These are phyloP conservation scores for Prunella strophiata DNA, from an alignment of 2,797 vertebrate species.

Conservation along the genomic window DNA sequence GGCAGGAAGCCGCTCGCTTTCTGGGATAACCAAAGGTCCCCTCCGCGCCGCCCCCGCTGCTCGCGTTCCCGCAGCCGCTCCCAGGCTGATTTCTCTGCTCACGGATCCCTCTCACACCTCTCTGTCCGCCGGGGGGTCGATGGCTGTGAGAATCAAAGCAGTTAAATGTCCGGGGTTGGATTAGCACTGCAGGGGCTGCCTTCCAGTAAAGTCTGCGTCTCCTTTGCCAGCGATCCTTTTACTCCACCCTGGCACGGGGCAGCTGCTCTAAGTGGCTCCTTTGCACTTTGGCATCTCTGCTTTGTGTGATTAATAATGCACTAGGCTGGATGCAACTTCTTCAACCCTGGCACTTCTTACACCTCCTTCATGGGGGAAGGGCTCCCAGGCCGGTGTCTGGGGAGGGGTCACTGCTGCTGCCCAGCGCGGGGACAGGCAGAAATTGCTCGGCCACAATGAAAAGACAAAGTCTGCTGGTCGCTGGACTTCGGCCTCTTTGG, in stretches of 20 bases:
- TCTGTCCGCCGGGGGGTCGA: background rate
- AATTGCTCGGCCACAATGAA: background rate
- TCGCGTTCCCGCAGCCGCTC: background rate
- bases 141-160: background rate
- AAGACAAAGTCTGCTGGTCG: background rate
- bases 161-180: background rate
- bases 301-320: background rate
- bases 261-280: background rate
- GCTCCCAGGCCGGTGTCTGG: rapidly evolving
- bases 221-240: background rate
- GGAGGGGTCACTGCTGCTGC: rapidly evolving
- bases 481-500: background rate
- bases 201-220: background rate
- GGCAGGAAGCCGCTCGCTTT: rapidly evolving
- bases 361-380: background rate
- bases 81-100: background rate
- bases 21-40: background rate
- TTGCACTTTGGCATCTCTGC: background rate
- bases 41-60: background rate
- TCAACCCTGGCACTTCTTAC: background rate
- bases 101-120: background rate
- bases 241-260: background rate
- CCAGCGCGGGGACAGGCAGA: background rate
- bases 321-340: too few species aligned
- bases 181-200: background rate